Percentiles rank a stretch among this genome's conserved stretches.
Conservation (phyloP, 1,140 invertebrate genomes). For the Calosoma granatense region DNA sequence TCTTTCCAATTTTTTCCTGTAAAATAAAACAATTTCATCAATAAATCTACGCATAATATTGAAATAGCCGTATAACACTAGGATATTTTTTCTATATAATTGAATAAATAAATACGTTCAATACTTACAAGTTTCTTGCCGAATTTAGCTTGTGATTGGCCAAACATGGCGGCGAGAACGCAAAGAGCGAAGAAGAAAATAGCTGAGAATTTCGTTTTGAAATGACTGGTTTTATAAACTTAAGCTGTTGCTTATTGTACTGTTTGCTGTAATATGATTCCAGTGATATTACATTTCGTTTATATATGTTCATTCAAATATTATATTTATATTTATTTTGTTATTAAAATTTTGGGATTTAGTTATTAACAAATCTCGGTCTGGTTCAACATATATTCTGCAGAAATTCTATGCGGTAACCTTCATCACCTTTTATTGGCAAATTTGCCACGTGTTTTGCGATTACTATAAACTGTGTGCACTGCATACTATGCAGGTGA, state of each 20-base stretch:
- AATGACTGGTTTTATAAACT: neutral
- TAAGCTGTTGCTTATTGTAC: neutral
- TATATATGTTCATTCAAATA: neutral
- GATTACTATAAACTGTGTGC: no score
- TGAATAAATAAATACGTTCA: no score
- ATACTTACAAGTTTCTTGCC: neutral
- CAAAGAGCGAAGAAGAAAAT: neutral
- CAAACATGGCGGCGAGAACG: neutral
- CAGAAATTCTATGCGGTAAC: no score
- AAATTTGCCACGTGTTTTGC: no score
- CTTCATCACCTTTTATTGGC: no score
- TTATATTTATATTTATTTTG: neutral
- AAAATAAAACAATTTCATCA: no score
- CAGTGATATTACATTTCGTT: neutral
- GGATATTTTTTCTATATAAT: no score
- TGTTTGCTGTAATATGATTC: neutral
- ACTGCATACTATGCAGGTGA: no score
- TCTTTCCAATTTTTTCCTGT: slow-evolving; percentile 6
- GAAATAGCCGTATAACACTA: no score
- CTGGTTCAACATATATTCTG: no score
- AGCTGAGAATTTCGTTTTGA: neutral
- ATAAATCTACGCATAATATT: no score
- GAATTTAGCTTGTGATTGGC: neutral
- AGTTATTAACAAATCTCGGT: no score
- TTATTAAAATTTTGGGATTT: neutral